phyloP scores from a whole-genome alignment of 1,140 invertebrate species.

The Cherax quadricarinatus region DNA sequence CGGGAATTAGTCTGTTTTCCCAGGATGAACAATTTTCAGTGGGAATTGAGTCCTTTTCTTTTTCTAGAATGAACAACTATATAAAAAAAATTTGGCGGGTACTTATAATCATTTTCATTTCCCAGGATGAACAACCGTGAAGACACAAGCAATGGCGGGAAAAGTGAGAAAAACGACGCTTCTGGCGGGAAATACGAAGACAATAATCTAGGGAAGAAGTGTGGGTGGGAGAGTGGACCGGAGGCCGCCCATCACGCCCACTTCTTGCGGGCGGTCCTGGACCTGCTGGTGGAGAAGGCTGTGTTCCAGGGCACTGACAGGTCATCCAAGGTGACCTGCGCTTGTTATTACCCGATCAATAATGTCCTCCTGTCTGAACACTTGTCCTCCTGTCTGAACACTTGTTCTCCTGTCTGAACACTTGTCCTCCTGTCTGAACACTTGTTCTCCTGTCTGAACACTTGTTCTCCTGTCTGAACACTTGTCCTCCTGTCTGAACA shows the following conservation, averaged over 20 bases:
- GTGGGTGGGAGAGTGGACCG: slow-evolving; percentile 27
- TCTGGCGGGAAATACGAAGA: background rate
- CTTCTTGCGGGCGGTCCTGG: background rate
- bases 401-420: background rate
- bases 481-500: too few species aligned
- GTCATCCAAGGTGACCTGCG: background rate
- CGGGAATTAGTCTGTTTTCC: too few species aligned
- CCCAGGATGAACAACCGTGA: background rate
- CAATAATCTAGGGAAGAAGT: background rate
- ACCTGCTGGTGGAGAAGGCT: slow-evolving; percentile 10
- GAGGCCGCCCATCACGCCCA: background rate
- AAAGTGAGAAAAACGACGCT: too few species aligned
- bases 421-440: too few species aligned
- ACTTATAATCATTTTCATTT: background rate
- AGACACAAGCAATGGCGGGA: too few species aligned
- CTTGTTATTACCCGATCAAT: background rate
- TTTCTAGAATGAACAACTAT: too few species aligned
- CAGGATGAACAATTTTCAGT: too few species aligned
- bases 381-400: background rate
- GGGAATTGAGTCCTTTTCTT: too few species aligned
- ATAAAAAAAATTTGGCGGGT: too few species aligned
- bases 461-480: too few species aligned
- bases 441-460: too few species aligned
- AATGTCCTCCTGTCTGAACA: background rate
- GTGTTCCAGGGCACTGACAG: slow-evolving; percentile 19